A percentile compares a stretch with the other conserved stretches of the same genome.
phyloP scores from a whole-genome alignment of 1,140 invertebrate species.

The Brachionus paranguensis region DNA sequence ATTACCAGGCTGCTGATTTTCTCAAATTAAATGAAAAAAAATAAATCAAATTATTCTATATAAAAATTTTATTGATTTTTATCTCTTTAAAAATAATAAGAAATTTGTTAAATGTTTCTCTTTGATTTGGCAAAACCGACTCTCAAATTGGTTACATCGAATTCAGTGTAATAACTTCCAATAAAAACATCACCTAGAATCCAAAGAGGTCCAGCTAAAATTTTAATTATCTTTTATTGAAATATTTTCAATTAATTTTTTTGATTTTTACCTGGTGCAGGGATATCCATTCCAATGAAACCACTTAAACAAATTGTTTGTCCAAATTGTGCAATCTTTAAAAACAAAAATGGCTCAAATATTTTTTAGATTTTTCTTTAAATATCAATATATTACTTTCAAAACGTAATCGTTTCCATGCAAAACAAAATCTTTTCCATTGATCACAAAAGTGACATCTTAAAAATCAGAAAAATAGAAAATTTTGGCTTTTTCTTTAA shows the following conservation, averaged over 20 bases:
- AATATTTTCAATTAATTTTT: not conserved
- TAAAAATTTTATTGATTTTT: not conserved
- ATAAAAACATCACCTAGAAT: conserved; percentile 79
- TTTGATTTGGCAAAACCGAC: conserved; percentile 76
- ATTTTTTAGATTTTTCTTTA: too few species aligned
- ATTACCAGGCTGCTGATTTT: too few species aligned
- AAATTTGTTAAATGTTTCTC: not conserved
- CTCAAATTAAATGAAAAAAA: not conserved
- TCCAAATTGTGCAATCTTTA: conserved; percentile 46
- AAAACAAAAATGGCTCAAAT: not conserved
- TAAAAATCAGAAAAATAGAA: not conserved
- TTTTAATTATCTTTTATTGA: not conserved
- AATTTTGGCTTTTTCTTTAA: not conserved
- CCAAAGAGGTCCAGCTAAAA: conserved; percentile 52
- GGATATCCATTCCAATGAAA: conserved; percentile 92
- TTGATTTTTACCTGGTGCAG: conserved; percentile 59
- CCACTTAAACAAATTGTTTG: conserved; percentile 78
- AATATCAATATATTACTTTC: conserved; percentile 58
- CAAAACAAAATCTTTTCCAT: conserved; percentile 70
- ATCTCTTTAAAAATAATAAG: not conserved
- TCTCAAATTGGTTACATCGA: conserved; percentile 80
- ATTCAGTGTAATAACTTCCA: conserved; percentile 89
- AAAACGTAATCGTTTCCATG: conserved; percentile 78
- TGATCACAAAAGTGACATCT: conserved; percentile 58
- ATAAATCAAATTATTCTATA: not conserved